Conservation (phyloP, 2,113 vertebrate genomes). For the Hepsetus odoe region DNA sequence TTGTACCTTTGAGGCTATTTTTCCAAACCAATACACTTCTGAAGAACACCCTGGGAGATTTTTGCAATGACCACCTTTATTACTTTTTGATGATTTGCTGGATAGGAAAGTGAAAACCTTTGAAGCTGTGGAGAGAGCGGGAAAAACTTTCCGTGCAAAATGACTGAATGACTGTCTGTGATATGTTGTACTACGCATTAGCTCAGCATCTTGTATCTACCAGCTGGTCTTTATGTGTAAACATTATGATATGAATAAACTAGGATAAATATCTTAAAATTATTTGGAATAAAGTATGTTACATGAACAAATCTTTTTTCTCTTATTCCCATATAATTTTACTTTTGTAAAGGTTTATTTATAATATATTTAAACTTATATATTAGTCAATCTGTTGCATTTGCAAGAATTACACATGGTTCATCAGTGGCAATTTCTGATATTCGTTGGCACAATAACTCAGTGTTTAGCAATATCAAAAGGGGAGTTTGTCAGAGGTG, state of each 20-base stretch:
- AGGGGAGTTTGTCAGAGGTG: neutral
- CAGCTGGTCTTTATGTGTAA: too few species aligned
- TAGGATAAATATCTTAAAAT: too few species aligned
- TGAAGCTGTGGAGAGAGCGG: neutral
- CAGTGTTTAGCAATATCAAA: neutral
- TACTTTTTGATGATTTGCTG: conserved; percentile 28
- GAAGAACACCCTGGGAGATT: conserved; percentile 6
- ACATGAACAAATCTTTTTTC: too few species aligned
- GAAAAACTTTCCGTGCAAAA: neutral
- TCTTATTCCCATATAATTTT: too few species aligned
- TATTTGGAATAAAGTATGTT: too few species aligned
- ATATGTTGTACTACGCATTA: too few species aligned
- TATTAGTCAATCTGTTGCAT: too few species aligned
- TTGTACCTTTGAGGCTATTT: conserved; percentile 15
- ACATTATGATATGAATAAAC: too few species aligned
- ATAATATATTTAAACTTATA: too few species aligned
- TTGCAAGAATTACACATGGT: neutral
- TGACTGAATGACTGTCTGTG: neutral
- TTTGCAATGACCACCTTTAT: conserved; percentile 24
- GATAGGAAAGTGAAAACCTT: conserved; percentile 17
- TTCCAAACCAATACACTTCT: neutral
- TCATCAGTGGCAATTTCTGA: neutral
- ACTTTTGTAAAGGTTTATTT: too few species aligned
- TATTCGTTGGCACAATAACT: neutral
- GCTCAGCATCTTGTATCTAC: too few species aligned